Evolutionary conservation across 1,140 invertebrate genomes (phyloP), one percentile per base, ranked within the genome.

Genomic region (Drusus annulatus): DNA sequence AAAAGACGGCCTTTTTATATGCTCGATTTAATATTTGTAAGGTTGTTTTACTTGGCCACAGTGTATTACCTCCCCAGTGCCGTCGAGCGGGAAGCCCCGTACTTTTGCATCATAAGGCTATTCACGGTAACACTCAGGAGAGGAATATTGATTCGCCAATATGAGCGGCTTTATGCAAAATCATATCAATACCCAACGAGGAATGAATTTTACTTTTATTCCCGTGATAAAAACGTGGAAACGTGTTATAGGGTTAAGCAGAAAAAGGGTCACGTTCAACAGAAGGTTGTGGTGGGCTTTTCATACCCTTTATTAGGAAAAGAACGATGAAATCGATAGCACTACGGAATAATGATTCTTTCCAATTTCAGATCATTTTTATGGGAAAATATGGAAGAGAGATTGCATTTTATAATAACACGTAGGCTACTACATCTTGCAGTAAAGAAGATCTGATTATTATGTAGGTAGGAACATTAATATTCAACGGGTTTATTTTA

Each of bases 131-230:
- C 15, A 16, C 51, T 28, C 69, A 16, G 19, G 0, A 74, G 23
- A 21, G 17, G 51, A 56, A 56, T 74, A 74, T 74, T 74, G 69
- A 74, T 74, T 74, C 69, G 50, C 13, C 52, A 74, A 54, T 54
- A 74, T 74, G 69, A 13, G 13, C 17, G 23, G 69, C 25, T 74
- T 52, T 28, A 74, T 74, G 69, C 50, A 54, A 54, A 74, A 74
- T 56, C 50, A 21, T 74, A 74, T 74, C 65, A 69, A 69, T 69
- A 51, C 65, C 65, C 28, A n/a, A n/a, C 28, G 65, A 45, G 65
- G 36, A 63, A 69, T 69, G 65, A 69, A 69, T 69, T 69, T 69
- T 69, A 69, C 45, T 69, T 69, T 69, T 63, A 21, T 45, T 69
- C n/a, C 15, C 65, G 65, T 69, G 36, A 50, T 50, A 50, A 69